These are phyloP conservation scores for Tamias sibiricus DNA, from an alignment of 2,113 vertebrate genomes.

Conservation along the genomic window DNA sequence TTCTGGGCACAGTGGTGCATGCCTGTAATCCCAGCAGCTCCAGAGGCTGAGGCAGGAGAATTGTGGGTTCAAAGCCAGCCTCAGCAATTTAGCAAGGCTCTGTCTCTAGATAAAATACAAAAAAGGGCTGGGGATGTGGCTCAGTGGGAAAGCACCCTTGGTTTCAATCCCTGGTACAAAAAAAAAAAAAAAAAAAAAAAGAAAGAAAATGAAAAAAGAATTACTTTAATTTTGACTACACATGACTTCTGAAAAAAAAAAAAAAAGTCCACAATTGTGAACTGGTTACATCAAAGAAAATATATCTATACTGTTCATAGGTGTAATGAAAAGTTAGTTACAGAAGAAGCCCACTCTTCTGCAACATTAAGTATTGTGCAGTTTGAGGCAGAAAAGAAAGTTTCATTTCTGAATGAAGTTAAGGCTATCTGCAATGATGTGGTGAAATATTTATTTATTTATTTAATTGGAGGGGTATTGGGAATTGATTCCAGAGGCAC, in stretches of 20 bases:
- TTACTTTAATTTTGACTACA: neutral
- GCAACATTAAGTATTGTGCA: neutral
- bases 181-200: no score
- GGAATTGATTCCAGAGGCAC: neutral
- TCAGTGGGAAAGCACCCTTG: no score
- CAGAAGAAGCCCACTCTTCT: neutral
- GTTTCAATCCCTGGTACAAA: no score
- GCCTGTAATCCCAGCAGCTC: no score
- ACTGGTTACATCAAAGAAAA: neutral
- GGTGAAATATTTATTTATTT: neutral
- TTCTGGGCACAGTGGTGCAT: neutral
- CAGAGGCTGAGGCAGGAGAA: no score
- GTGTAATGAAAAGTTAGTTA: neutral
- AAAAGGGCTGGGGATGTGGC: no score
- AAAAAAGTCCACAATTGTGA: neutral
- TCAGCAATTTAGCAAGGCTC: no score
- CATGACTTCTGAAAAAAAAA: neutral
- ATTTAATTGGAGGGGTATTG: neutral
- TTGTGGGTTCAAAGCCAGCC: no score
- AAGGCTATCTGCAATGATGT: neutral
- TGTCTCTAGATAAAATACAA: no score
- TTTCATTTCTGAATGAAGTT: neutral
- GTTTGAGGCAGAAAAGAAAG: conserved; percentile 10
- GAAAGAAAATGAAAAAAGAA: no score
- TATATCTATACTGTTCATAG: neutral